Evolutionary conservation across 2,888 invertebrate species (phyloP), one percentile per base, ranked within the genome.

Genomic region (Acholoe squamosa): DNA sequence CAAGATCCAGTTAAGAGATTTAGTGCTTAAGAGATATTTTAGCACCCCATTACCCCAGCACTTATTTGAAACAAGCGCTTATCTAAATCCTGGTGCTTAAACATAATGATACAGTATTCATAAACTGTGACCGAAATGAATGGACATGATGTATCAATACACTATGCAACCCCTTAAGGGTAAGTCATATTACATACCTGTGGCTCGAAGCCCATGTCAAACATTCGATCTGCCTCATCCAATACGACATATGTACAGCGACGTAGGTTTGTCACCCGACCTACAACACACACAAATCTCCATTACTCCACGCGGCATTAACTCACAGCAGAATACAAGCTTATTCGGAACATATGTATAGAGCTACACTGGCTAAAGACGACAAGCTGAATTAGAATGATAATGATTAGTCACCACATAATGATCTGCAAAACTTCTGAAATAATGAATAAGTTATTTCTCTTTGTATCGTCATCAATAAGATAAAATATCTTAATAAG

Each of bases 141-240:
- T n/a, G n/a, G n/a, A n/a, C n/a, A n/a, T n/a, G n/a, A n/a, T n/a
- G n/a, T n/a, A n/a, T n/a, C n/a, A 43, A 43, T 7, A 10, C 43
- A 43, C 43, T 43, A 43, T 43, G 43, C 43, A 43, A 10, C 10
- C 43, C 10, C 10, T 7, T 7, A 43, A 43, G 43, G 43, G 3
- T 43, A 43, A 25, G 12, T 14, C 5, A 54, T n/a, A n/a, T 14
- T 25, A 56, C 92, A 89, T 92, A 97, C 97, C 97, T 99, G 99
- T 0, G 99, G 99, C 96, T 99, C 99, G 95, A 99, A 99, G 28
- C 99, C 99, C 99, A 99, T 99, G 95, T 99, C 99, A 95, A 99
- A 99, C 99, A 99, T 99, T 76, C 99, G 97, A 96, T 99, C 99
- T 0, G 99, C 99, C 96, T 99, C 99, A 96, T 99, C 99, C 61